phyloP scores from a whole-genome alignment of 1,140 invertebrate genomes.

The Solenopsis invicta region DNA sequence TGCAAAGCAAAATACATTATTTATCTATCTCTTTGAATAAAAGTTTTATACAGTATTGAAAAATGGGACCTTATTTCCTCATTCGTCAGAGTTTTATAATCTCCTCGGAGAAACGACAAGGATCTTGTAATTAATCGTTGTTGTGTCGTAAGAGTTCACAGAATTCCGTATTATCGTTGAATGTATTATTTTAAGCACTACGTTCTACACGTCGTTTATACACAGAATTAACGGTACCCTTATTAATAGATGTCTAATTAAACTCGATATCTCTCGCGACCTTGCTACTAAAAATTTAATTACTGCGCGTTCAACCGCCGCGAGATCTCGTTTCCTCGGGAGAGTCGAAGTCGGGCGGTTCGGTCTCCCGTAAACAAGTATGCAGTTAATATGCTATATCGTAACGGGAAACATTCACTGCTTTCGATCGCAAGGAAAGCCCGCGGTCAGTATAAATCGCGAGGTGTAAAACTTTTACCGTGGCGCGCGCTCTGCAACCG shows the following conservation, averaged over 20 bases:
- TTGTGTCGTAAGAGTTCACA: no score
- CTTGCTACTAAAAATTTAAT: conserved; percentile 33
- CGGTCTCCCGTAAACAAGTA: not conserved
- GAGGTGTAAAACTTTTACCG: conserved; percentile 57
- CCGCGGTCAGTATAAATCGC: not conserved
- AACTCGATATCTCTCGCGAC: conserved; percentile 15
- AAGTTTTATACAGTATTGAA: no score
- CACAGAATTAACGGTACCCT: not conserved
- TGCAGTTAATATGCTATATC: not conserved
- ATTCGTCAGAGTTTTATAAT: no score
- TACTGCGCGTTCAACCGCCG: not conserved
- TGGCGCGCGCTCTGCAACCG: conserved; percentile 2
- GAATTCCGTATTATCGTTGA: not conserved
- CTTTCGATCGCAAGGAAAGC: conserved; percentile 44
- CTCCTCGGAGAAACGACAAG: no score
- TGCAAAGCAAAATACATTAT: no score
- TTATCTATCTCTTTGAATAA: no score
- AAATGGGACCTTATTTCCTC: no score
- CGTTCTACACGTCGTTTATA: not conserved
- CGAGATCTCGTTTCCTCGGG: conserved; percentile 12
- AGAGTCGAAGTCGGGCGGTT: not conserved
- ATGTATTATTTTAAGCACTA: not conserved
- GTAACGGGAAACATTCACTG: conserved; percentile 19
- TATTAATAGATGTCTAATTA: not conserved
- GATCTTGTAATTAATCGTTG: conserved; percentile 17